Evolutionary conservation across 2,113 vertebrate genomes (phyloP), one percentile per base, ranked within the genome.

Genomic region (Psittacara wagleri): DNA sequence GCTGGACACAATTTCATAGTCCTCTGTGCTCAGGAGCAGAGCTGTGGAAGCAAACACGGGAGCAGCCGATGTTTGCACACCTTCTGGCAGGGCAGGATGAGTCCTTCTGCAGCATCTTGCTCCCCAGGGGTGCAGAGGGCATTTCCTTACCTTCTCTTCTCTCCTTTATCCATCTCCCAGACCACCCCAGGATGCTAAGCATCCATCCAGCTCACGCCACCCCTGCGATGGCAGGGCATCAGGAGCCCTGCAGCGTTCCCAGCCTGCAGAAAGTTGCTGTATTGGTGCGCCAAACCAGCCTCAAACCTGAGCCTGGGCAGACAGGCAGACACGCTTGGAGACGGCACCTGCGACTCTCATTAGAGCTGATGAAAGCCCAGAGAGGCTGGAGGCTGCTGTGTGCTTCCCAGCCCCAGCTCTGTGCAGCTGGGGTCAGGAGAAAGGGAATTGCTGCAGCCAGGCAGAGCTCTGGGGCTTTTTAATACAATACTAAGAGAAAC

Each of bases 251-350:
- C 57, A 48, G 13, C 76, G 16, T 19, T 25, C 33, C 52, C 76
- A 88, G 61, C 44, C 54, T 70, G 49, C 44, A 72, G 72, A n/a
- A 24, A 59, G 28, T 7, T 74, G 63, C 55, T 3, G 0, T 11
- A 10, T 9, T 1, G 1, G 41, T 2, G 14, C 9, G 16, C 46
- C 61, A 68, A 72, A 37, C 27, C 70, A 85, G 35, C 59, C 69
- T 41, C 75, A 35, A 41, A 59, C 4, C 81, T 35, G 64, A 73
- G 31, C 61, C 72, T 5, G 6, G 52, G 39, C 39, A 35, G 59
- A 8, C 1, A 3, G 66, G 55, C 1, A 7, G 70, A 64, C 4
- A 10, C 0, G 0, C 28, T 39, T 27, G 17, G 48, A 33, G 39
- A 55, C 25, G 23, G 22, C 59, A 48, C 7, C 13, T 8, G 16